phyloP scores from a whole-genome alignment of 2,888 invertebrate genomes.

The Conistra vaccinii region DNA sequence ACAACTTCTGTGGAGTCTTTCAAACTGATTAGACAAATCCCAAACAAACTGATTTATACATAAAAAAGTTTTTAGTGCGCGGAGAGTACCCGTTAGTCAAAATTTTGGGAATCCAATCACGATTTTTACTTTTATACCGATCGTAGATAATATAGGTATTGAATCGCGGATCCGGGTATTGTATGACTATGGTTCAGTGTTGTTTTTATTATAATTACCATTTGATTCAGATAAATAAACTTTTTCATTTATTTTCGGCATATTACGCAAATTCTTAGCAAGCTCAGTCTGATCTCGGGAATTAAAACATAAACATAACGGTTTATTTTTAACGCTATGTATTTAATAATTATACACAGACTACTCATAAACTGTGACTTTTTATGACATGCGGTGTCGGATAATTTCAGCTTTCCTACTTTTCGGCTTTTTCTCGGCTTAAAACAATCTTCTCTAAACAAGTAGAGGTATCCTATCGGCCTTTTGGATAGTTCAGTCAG shows the following conservation, averaged over 20 bases:
- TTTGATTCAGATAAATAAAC: conserved; percentile 21
- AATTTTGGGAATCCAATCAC: conserved; percentile 67
- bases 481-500: background rate
- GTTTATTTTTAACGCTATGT: conserved; percentile 26
- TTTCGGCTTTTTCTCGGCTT: background rate
- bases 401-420: background rate
- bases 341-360: conserved; percentile 12
- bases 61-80: conserved; percentile 67
- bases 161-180: conserved; percentile 19
- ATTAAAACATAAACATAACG: conserved; percentile 26
- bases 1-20: conserved; percentile 54
- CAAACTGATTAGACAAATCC: conserved; percentile 63
- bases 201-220: conserved; percentile 19
- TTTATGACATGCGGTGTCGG: conserved; percentile 12
- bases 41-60: conserved; percentile 65
- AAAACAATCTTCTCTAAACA: background rate
- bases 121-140: conserved; percentile 63
- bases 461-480: background rate
- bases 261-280: conserved; percentile 33
- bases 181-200: conserved; percentile 12
- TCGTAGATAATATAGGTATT: conserved; percentile 53
- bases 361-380: background rate
- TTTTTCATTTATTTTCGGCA: conserved; percentile 21
- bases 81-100: conserved; percentile 52
- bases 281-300: conserved; percentile 23